These are phyloP conservation scores for Argyresthia goedartella DNA, from an alignment of 2,888 invertebrate genomes.

Conservation along the genomic window DNA sequence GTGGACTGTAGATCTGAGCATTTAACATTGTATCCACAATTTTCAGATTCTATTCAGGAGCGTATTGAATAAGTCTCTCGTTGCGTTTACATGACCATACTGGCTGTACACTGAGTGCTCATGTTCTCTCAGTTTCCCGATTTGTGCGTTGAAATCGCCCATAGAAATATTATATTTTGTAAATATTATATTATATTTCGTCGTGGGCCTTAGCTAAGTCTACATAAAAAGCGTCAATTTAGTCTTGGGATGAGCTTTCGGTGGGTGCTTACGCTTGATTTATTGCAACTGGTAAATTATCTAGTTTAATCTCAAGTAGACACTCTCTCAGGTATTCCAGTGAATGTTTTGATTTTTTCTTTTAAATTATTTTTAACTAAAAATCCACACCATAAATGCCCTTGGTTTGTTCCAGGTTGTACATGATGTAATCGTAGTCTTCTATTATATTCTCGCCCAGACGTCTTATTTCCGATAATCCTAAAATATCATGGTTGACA, in stretches of 20 bases:
- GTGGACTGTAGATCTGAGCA: neutral
- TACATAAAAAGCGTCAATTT: constrained; percentile 4
- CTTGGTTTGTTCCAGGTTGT: neutral
- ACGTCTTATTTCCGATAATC: neutral
- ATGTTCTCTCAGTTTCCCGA: constrained; percentile 6
- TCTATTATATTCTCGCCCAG: neutral
- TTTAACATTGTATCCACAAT: constrained; percentile 1
- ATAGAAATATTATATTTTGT: constrained; percentile 2
- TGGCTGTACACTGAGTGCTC: constrained; percentile 5
- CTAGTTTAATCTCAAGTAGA: neutral
- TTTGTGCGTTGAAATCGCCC: constrained; percentile 8
- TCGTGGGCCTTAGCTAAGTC: neutral
- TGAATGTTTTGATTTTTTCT: neutral
- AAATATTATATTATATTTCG: neutral
- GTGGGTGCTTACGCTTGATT: constrained; percentile 9
- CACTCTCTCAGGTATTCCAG: neutral
- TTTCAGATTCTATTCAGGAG: constrained; percentile 3
- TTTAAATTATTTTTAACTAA: neutral
- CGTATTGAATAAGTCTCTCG: constrained; percentile 7
- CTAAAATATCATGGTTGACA: neutral
- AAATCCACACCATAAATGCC: neutral
- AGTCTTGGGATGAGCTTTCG: constrained; percentile 5
- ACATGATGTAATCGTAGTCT: neutral
- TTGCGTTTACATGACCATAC: constrained; percentile 7
- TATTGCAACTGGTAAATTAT: neutral